These are phyloP conservation scores for Pemphredon lugubris DNA, from an alignment of 2,888 invertebrate species.

Conservation along the genomic window DNA sequence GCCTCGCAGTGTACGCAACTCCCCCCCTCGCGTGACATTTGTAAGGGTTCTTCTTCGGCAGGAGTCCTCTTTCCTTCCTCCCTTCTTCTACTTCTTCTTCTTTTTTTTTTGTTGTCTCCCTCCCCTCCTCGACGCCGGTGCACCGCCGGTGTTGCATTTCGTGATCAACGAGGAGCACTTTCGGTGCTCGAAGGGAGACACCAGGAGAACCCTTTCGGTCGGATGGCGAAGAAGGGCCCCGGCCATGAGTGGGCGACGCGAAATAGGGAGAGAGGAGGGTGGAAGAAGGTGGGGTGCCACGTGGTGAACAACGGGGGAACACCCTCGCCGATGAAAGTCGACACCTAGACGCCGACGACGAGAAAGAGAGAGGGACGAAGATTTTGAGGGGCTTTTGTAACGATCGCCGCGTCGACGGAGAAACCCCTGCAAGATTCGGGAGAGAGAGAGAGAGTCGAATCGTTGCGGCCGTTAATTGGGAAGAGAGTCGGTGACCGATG, in stretches of 20 bases:
- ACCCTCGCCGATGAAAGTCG: constrained; percentile 54
- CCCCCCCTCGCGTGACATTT: constrained; percentile 40
- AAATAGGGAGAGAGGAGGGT: not conserved
- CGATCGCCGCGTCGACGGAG: constrained; percentile 24
- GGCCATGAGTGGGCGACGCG: constrained; percentile 21
- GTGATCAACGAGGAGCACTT: constrained; percentile 62
- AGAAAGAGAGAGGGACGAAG: too few species aligned
- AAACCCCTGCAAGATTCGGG: constrained; percentile 38
- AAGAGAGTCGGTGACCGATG: constrained; percentile 5
- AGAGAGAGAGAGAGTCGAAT: not conserved
- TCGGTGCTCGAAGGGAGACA: constrained; percentile 49
- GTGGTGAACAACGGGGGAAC: constrained; percentile 46
- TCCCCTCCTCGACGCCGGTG: constrained; percentile 7
- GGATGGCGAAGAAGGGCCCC: constrained; percentile 4
- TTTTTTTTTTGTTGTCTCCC: constrained; percentile 3
- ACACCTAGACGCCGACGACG: constrained; percentile 51
- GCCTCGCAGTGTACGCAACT: constrained; percentile 15
- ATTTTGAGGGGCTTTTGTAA: constrained; percentile 58
- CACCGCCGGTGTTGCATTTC: constrained; percentile 57
- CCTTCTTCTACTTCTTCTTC: not conserved
- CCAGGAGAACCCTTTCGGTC: constrained; percentile 49
- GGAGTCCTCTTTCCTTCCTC: constrained; percentile 37
- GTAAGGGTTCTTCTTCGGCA: constrained; percentile 57
- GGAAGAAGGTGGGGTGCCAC: constrained; percentile 7
- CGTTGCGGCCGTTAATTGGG: constrained; percentile 13